Evolutionary conservation across 2,888 invertebrate genomes (phyloP).

Genomic region (Temnothorax ravouxi): DNA sequence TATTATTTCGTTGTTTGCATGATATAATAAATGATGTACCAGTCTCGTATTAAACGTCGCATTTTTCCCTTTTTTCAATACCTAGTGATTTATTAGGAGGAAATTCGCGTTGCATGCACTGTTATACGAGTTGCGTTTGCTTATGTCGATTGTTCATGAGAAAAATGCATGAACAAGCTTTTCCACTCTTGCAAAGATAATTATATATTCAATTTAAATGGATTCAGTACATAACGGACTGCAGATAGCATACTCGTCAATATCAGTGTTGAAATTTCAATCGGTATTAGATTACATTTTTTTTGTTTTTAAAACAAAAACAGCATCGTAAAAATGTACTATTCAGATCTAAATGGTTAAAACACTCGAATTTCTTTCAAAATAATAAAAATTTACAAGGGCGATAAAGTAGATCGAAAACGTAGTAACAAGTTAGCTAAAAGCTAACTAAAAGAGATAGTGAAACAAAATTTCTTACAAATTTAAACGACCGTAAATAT

Average conservation of each 20-base stretch:
- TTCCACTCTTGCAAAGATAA: not conserved
- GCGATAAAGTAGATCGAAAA: not conserved
- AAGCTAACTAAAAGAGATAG: not conserved
- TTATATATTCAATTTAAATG: not conserved
- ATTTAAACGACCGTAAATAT: not conserved
- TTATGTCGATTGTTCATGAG: conserved; percentile 9
- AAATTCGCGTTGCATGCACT: not conserved
- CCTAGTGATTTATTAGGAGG: conserved; percentile 2
- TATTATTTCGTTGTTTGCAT: conserved; percentile 34
- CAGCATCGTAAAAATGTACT: not conserved
- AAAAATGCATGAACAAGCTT: conserved; percentile 1
- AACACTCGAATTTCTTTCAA: not conserved
- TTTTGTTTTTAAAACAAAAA: not conserved
- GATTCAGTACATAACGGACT: not conserved
- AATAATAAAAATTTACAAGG: not conserved
- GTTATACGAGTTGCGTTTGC: not conserved
- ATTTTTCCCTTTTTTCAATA: conserved; percentile 3
- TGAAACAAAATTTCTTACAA: not conserved
- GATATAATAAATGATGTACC: conserved; percentile 21
- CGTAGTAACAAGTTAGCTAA: not conserved
- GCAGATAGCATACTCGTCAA: not conserved
- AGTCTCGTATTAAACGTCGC: conserved; percentile 12
- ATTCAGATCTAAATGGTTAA: not conserved
- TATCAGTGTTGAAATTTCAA: not conserved
- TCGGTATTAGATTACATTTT: too few species aligned